Base-by-base conservation (phyloP, 2,113 vertebrate species). In the Anolis carolinensis region DNA sequence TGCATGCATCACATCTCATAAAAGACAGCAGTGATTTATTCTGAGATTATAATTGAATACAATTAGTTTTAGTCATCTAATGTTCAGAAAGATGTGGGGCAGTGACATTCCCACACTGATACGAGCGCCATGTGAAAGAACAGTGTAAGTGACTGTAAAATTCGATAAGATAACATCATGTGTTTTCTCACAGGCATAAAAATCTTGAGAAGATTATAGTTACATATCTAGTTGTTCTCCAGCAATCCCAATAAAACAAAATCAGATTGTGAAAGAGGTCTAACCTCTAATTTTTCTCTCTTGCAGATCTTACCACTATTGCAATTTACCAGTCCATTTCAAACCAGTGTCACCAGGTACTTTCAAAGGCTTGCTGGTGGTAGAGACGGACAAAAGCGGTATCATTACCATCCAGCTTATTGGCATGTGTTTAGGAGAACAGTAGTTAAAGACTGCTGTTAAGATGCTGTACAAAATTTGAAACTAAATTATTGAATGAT, bases 261-360 rank as follows among this genome's bases (percentile, higher is more conserved):
- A 79, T 36, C 34, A 62, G 32, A 32, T 32, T 36, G 23, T 32
- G 67, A 71, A 74, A 30, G 4, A 48, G 13, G 18, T 36, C 39
- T 81, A 36, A 81, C 50, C 52, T 50, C 67, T 67, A 3, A 14
- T 52, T 65, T 44, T 92, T 72, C 7, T 79, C 84, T 89, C 83
- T 90, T 87, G 0, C 92, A 99, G 99, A 91, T 95, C 97, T 16
- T 97, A 96, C 82, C 98, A 99, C 92, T 99, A 98, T 90, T 97
- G 99, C 95, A 98, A 98, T 81, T 96, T 99, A 55, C 98, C 99
- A 0, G 97, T 99, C 94, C 97, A 98, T 91, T 99, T 99, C 97
- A 98, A 94, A 92, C 98, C 99, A 27, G 93, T 86, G 25, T 52
- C 93, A 3, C 88, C 92, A 52, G 99, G 98, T 91, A 87, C 59